Evolutionary conservation across 2,113 vertebrate species (phyloP).

Genomic region (Caranx melampygus): DNA sequence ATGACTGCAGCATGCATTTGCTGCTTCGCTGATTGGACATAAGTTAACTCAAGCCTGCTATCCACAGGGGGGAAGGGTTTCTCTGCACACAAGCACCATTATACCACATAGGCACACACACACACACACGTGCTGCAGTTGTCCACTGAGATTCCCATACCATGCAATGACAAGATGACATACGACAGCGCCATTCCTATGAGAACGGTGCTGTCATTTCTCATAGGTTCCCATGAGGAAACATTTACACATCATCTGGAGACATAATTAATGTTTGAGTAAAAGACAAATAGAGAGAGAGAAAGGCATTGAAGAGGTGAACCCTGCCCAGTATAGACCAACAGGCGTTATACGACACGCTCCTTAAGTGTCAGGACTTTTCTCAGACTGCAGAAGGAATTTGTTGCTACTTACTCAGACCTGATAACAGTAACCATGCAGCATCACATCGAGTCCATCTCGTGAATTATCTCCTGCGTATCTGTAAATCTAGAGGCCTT

Average conservation of each 20-base stretch:
- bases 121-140: slow-evolving; percentile 2
- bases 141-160: slow-evolving; percentile 21
- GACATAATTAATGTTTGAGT: background rate
- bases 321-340: background rate
- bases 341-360: background rate
- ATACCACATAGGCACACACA: background rate
- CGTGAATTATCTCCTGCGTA: background rate
- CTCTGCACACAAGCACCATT: background rate
- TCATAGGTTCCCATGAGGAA: slow-evolving; percentile 19
- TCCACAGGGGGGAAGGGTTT: background rate
- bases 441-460: background rate
- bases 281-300: background rate
- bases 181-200: slow-evolving; percentile 33
- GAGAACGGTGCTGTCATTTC: slow-evolving; percentile 35
- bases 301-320: background rate
- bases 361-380: background rate
- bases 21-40: slow-evolving; percentile 37
- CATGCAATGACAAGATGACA: slow-evolving; percentile 42
- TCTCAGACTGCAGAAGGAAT: background rate
- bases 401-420: background rate
- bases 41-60: slow-evolving; percentile 38
- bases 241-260: background rate
- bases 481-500: background rate
- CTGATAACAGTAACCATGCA: background rate
- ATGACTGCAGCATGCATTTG: slow-evolving; percentile 49